These are phyloP conservation scores for Alfaro cultratus DNA, from an alignment of 2,797 vertebrate species.

Conservation along the genomic window DNA sequence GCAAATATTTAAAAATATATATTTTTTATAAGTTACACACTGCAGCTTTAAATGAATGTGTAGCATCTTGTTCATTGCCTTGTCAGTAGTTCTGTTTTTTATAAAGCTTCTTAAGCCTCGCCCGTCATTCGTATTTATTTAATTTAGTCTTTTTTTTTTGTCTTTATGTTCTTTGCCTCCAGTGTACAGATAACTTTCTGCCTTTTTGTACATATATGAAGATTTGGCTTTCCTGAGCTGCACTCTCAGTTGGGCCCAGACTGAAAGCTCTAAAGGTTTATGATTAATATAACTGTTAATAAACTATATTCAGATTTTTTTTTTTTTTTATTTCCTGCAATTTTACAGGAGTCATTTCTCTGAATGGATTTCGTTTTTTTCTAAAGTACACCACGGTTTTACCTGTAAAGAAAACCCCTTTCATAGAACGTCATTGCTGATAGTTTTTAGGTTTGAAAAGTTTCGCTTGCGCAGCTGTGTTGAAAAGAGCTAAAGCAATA, in stretches of 20 bases:
- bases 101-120: not conserved
- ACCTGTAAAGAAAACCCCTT: constrained; percentile 60
- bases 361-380: constrained; percentile 52
- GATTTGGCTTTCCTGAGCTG: constrained; percentile 55
- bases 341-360: constrained; percentile 66
- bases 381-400: constrained; percentile 49
- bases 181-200: constrained; percentile 70
- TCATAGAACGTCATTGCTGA: constrained; percentile 49
- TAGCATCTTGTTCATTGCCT: constrained; percentile 33
- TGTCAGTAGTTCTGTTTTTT: constrained; percentile 3
- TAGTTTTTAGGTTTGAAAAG: constrained; percentile 27
- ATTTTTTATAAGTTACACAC: too few relatives aligned
- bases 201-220: constrained; percentile 76
- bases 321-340: constrained; percentile 31
- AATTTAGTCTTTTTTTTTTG: rapidly evolving
- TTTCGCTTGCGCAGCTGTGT: constrained; percentile 66
- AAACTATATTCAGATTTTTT: constrained; percentile 58
- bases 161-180: constrained; percentile 44
- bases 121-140: not conserved
- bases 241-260: constrained; percentile 57
- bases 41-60: constrained; percentile 23
- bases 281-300: constrained; percentile 61
- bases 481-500: constrained; percentile 78
- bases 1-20: too few relatives aligned
- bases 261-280: constrained; percentile 57